Evolutionary conservation across 2,888 invertebrate species (phyloP), one percentile per base, ranked within the genome.

Genomic region (Eilema caniola): DNA sequence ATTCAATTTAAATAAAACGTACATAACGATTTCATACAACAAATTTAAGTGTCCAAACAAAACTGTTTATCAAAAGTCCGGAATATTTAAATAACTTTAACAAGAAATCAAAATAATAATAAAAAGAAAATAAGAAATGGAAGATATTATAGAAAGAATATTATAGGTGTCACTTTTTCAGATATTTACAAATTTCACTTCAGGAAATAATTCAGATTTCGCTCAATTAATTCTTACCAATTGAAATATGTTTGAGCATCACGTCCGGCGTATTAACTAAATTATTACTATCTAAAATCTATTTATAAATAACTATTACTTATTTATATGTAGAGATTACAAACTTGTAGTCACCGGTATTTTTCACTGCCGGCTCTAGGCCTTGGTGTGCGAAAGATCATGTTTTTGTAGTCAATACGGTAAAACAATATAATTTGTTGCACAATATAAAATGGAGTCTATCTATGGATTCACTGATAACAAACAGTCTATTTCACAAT

Each of bases 231-330:
- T 64, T 56, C 4, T 41, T 41, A 37, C 63, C 63, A 61, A 61
- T 63, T 64, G 14, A 53, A 53, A 76, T 74, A 73, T 53, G 41
- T 80, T 85, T 83, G 82, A 81, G 82, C 82, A 67, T 65, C 61
- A 31, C 71, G 74, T 79, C 71, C 74, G 78, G 77, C 77, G 67
- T 66, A 53, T 69, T 64, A 77, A 71, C 71, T 78, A 65, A n/a
- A 70, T 67, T 67, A 37, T 63, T 66, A 67, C 74, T 79, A 83
- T 74, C 72, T 75, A 74, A 78, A 41, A 71, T 75, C 74, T 81
- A 83, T 77, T 76, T 75, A 80, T 79, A 76, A 85, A 85, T 83
- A 85, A 75, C 74, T 76, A 81, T 77, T 77, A 83, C 80, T 82
- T 82, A 83, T 79, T 71, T 75, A 76, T 78, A 78, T 68, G 61